A percentile compares a stretch with the other conserved stretches of the same genome.
Evolutionary conservation across 2,888 invertebrate genomes (phyloP).

Genomic region (Acleris holmiana): DNA sequence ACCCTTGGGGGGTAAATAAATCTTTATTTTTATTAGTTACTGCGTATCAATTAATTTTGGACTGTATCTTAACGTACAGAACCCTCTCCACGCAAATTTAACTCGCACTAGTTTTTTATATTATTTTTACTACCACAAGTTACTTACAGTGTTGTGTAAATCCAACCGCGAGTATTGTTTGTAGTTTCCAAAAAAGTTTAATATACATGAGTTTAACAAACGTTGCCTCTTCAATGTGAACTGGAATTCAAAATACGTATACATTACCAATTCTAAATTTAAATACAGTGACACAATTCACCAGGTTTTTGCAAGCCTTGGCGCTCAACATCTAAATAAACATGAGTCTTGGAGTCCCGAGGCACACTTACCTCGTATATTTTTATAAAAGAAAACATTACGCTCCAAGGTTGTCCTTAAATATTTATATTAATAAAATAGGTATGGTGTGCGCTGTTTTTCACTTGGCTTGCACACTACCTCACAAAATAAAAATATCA

Average conservation of each 20-base stretch:
- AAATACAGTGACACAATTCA: conserved; percentile 20
- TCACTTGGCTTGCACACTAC: too few species aligned
- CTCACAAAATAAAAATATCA: too few species aligned
- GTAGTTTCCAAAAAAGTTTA: too few species aligned
- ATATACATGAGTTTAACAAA: not conserved
- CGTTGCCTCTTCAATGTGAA: not conserved
- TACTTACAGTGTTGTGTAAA: too few species aligned
- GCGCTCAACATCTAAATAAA: conserved; percentile 22
- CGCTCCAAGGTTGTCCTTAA: conserved; percentile 4
- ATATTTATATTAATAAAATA: conserved; percentile 21
- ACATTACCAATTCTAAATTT: conserved; percentile 24
- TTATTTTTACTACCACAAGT: too few species aligned
- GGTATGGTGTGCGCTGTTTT: not conserved
- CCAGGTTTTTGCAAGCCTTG: conserved; percentile 14
- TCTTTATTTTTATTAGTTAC: too few species aligned
- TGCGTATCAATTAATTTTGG: too few species aligned
- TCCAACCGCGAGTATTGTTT: too few species aligned
- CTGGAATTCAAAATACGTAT: not conserved
- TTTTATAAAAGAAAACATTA: conserved; percentile 20
- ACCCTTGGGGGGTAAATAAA: too few species aligned
- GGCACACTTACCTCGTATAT: conserved; percentile 5
- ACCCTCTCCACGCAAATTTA: too few species aligned
- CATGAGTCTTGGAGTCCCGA: conserved; percentile 13
- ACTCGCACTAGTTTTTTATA: too few species aligned
- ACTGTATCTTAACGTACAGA: too few species aligned